phyloP scores from a whole-genome alignment of 2,888 invertebrate species.

The Oscheius sp. region DNA sequence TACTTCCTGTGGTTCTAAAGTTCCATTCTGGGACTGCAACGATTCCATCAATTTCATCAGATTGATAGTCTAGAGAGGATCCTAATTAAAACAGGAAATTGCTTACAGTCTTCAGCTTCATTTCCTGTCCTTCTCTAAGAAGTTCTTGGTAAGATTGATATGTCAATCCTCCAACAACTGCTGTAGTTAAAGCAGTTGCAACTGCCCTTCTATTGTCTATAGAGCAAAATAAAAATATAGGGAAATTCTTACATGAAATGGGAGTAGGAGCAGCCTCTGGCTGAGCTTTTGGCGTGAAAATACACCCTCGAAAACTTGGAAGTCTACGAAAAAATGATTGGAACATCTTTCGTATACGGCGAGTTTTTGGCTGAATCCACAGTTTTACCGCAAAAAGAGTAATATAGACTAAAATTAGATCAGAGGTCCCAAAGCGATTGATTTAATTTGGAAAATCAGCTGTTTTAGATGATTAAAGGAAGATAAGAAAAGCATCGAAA shows the following conservation, averaged over 20 bases:
- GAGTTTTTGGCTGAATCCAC: not conserved
- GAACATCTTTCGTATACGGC: constrained; percentile 3
- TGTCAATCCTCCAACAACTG: constrained; percentile 8
- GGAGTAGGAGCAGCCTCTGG: not conserved
- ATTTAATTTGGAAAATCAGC: too few species aligned
- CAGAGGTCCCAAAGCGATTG: too few species aligned
- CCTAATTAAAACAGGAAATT: not conserved
- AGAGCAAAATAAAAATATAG: too few species aligned
- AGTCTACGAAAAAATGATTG: constrained; percentile 2
- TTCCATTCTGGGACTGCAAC: not conserved
- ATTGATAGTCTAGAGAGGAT: constrained; percentile 15
- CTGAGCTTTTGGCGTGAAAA: not conserved
- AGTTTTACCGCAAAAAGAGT: too few species aligned
- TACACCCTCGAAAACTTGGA: not conserved
- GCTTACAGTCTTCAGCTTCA: constrained; percentile 20
- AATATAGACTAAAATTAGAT: too few species aligned
- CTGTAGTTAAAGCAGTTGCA: not conserved
- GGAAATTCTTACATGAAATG: not conserved
- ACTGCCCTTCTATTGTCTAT: not conserved
- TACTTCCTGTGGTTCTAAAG: constrained; percentile 5
- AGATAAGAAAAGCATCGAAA: too few species aligned
- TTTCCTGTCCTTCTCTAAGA: constrained; percentile 18
- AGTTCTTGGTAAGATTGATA: constrained; percentile 9
- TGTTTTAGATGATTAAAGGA: too few species aligned
- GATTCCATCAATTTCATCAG: constrained; percentile 22